Evolutionary conservation across 2,113 vertebrate species (phyloP).

Genomic region (Ochotona princeps): DNA sequence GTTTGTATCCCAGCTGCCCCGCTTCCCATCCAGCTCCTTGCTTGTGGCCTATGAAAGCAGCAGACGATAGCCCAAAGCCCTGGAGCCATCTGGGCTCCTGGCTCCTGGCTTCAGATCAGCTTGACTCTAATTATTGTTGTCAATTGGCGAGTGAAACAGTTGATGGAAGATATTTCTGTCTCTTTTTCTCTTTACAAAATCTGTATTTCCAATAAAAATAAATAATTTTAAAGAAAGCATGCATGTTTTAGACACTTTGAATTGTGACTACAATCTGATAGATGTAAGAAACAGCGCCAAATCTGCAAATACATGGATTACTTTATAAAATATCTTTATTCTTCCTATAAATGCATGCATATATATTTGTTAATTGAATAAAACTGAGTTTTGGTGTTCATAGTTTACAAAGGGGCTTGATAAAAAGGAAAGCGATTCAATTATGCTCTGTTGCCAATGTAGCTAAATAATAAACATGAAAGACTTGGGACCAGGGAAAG

Average conservation of each 20-base stretch:
- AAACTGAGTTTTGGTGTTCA: neutral
- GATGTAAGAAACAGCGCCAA: neutral
- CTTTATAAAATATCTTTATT: neutral
- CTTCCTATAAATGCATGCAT: neutral
- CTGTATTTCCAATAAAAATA: too few relatives aligned
- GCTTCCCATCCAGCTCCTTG: too few relatives aligned
- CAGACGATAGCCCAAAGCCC: too few relatives aligned
- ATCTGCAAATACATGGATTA: neutral
- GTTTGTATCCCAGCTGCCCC: too few relatives aligned
- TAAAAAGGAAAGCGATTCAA: neutral
- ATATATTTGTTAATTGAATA: constrained; percentile 16
- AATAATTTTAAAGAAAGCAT: too few relatives aligned
- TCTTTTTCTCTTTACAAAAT: too few relatives aligned
- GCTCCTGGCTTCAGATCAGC: too few relatives aligned
- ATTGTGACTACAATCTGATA: neutral
- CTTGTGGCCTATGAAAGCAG: too few relatives aligned
- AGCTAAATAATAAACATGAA: neutral
- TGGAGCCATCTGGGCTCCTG: too few relatives aligned
- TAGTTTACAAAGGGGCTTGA: neutral
- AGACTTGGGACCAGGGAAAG: neutral
- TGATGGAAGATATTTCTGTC: too few relatives aligned
- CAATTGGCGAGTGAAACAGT: too few relatives aligned
- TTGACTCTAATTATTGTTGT: too few relatives aligned
- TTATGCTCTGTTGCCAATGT: neutral
- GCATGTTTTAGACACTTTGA: neutral